A percentile compares a stretch with the other conserved stretches of the same genome.
Conservation (phyloP, 2,797 vertebrate genomes). For the Morus bassanus region DNA sequence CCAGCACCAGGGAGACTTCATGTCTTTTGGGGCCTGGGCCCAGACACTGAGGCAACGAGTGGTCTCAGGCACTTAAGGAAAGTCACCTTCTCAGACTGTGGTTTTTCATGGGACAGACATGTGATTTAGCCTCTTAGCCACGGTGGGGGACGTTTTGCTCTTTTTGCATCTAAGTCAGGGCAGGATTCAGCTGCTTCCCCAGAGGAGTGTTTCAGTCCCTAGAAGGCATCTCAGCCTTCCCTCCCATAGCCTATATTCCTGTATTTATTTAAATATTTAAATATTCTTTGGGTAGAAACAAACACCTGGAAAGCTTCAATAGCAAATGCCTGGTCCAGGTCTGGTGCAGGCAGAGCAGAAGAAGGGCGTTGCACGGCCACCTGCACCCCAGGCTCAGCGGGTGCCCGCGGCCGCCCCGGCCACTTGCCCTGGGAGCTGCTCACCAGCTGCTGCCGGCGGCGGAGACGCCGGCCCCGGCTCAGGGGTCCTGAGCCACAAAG, state of each 20-base stretch:
- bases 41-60: neutral
- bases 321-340: neutral
- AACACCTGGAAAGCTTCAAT: neutral
- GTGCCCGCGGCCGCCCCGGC: rapidly evolving
- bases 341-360: neutral
- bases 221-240: neutral
- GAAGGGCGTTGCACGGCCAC: rapidly evolving
- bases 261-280: neutral
- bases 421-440: rapidly evolving
- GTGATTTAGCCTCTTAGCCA: neutral
- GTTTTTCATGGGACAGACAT: rapidly evolving
- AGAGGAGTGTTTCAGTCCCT: neutral
- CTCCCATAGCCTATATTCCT: neutral
- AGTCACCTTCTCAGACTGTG: neutral
- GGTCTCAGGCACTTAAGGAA: neutral
- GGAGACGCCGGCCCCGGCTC: rapidly evolving
- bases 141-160: neutral
- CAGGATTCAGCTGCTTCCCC: neutral
- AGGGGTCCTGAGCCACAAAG: neutral
- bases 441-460: rapidly evolving
- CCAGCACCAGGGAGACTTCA: neutral
- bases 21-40: neutral
- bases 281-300: neutral
- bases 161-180: neutral
- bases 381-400: rapidly evolving